Evolutionary conservation across 2,888 invertebrate genomes (phyloP).

Genomic region (Drosophila greeni): DNA sequence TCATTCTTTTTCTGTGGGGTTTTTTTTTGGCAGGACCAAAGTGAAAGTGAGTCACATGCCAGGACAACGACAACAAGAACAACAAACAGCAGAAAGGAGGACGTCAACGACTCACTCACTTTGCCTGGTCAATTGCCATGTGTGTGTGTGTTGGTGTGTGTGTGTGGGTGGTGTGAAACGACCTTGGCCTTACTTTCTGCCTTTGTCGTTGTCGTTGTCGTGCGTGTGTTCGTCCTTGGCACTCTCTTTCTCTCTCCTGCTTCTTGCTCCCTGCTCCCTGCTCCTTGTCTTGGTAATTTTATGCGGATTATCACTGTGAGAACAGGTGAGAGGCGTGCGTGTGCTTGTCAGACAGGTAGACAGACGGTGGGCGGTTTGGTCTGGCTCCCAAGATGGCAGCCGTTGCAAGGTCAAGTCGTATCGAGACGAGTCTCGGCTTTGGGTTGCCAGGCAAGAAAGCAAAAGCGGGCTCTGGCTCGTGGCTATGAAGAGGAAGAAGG

Average conservation of each 20-base stretch:
- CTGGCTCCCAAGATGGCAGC: conserved; percentile 39
- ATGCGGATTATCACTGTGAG: conserved; percentile 75
- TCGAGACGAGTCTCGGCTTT: conserved; percentile 8
- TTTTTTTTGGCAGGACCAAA: conserved; percentile 46
- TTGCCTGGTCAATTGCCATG: conserved; percentile 64
- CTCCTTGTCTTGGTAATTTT: conserved; percentile 66
- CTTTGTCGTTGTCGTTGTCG: conserved; percentile 34
- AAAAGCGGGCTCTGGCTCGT: background rate
- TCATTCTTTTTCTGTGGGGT: background rate
- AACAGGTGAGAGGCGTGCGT: conserved; percentile 52
- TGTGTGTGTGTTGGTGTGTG: conserved; percentile 41
- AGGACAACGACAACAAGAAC: conserved; percentile 13
- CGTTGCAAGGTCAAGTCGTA: conserved; percentile 61
- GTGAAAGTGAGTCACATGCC: conserved; percentile 67
- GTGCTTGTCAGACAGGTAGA: conserved; percentile 65
- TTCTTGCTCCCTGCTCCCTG: conserved; percentile 17
- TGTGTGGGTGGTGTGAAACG: conserved; percentile 55
- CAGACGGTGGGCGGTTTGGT: conserved; percentile 37
- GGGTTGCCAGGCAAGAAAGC: conserved; percentile 50
- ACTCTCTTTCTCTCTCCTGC: conserved; percentile 12
- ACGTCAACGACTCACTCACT: conserved; percentile 48
- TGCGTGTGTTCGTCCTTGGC: conserved; percentile 39
- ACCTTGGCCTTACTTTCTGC: conserved; percentile 69
- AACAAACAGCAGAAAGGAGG: conserved; percentile 7
- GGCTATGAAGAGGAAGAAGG: background rate